phyloP scores from a whole-genome alignment of 2,113 vertebrate genomes.

The Cheilinus undulatus region DNA sequence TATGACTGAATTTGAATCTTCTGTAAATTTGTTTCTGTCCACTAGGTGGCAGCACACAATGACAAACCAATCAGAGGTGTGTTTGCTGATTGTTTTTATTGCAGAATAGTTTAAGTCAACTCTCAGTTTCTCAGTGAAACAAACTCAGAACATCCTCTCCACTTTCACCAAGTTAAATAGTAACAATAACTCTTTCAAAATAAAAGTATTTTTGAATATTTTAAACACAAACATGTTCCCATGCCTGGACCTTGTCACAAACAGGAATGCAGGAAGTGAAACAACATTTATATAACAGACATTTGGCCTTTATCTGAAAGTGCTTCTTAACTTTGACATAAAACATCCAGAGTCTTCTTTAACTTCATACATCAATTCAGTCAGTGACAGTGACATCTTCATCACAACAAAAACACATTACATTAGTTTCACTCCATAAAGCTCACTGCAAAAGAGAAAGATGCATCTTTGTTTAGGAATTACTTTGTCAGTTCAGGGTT shows the following conservation, averaged over 20 bases:
- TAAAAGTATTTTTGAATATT: constrained; percentile 15
- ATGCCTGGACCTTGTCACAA: constrained; percentile 29
- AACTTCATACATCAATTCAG: background rate
- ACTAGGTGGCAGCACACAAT: background rate
- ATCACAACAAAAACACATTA: background rate
- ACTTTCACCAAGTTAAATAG: constrained; percentile 13
- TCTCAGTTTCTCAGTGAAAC: background rate
- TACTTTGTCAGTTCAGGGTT: background rate
- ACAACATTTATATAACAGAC: constrained; percentile 15
- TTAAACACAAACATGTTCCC: constrained; percentile 3
- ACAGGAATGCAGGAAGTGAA: constrained; percentile 41
- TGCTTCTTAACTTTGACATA: constrained; percentile 9
- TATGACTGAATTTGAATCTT: too few species aligned
- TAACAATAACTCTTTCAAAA: constrained; percentile 29
- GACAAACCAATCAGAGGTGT: background rate
- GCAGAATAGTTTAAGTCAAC: background rate
- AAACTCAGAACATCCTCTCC: background rate
- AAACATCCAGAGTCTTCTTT: constrained; percentile 6
- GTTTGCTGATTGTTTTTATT: constrained; percentile 34
- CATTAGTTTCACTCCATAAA: background rate
- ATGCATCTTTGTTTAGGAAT: background rate
- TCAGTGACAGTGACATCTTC: background rate
- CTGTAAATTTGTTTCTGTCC: background rate
- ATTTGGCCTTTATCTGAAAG: constrained; percentile 10
- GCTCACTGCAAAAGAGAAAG: background rate